These are phyloP conservation scores for Coptodon rendalli DNA, from an alignment of 2,113 vertebrate species.

Conservation along the genomic window DNA sequence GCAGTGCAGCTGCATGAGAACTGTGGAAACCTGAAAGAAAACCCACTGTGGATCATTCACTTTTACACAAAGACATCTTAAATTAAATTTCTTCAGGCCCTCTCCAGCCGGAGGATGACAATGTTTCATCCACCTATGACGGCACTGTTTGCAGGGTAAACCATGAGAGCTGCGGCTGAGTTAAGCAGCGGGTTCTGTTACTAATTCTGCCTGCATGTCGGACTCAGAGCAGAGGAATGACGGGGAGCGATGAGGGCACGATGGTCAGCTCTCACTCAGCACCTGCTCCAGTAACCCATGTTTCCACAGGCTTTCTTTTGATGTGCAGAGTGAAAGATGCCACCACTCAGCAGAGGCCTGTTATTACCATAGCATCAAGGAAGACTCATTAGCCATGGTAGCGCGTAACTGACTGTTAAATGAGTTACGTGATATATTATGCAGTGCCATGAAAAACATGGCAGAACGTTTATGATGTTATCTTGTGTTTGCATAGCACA, in stretches of 20 bases:
- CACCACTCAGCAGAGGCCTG: slow-evolving; percentile 73
- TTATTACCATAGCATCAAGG: slow-evolving; percentile 42
- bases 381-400: slow-evolving; percentile 60
- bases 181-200: background rate
- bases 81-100: background rate
- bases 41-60: background rate
- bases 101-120: background rate
- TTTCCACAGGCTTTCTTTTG: slow-evolving; percentile 27
- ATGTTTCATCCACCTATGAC: background rate
- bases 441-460: slow-evolving; percentile 2
- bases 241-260: background rate
- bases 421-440: background rate
- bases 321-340: slow-evolving; percentile 72
- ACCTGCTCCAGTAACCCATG: slow-evolving; percentile 24
- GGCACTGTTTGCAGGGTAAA: background rate
- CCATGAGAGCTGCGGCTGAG: background rate
- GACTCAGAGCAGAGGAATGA: background rate
- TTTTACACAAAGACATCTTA: background rate
- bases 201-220: slow-evolving; percentile 10
- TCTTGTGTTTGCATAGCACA: background rate
- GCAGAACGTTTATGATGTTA: background rate
- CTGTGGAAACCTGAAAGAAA: background rate
- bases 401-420: slow-evolving; percentile 36
- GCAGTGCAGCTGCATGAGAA: background rate
- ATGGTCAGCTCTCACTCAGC: slow-evolving; percentile 34